Evolutionary conservation across 2,888 invertebrate genomes (phyloP), one percentile per base, ranked within the genome.

Genomic region (Hemaris fuciformis): DNA sequence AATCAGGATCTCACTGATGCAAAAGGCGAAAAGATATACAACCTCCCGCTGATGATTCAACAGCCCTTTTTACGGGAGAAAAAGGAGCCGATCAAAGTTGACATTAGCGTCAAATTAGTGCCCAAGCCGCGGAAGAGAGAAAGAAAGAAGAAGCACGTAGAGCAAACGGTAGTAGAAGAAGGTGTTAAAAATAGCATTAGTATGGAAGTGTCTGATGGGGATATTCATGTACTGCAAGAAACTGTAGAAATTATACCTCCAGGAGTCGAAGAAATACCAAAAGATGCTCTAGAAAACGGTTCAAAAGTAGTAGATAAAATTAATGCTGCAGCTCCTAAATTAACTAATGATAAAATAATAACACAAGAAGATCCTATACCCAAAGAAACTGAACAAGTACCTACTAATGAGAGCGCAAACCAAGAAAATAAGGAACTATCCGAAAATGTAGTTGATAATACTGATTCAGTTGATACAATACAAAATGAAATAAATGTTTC

Each of bases 51-150:
- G 73, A 92, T 91, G 88, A 93, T 93, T 81, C 91, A 93, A 93
- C 93, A 93, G 86, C 93, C 93, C 91, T 93, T 93, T 93, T 93
- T 93, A 93, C 93, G 89, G 62, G 93, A 92, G 92, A 93, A 93
- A 93, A 94, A 94, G 94, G 94, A 94, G 88, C 95, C 95, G 60
- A 95, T 96, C 73, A 96, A 96, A 93, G 95, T 96, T 88, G 96
- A 96, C 83, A 95, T 96, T 77, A 95, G 95, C 85, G 95, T 96
- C 67, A 95, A 96, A 84, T 91, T 96, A 83, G 94, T 96, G 84
- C 95, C 96, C 69, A 95, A 95, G 64, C 83, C 89, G 57, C 85
- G 85, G 59, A 93, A 89, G 70, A 89, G 84, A 71, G 92, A 93
- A 57, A 90, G 81, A 69, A 91, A 87, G 70, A 85, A 79, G 71